These are phyloP conservation scores for Eurystomus glaucurus DNA, from an alignment of 2,797 vertebrate species.

Conservation along the genomic window DNA sequence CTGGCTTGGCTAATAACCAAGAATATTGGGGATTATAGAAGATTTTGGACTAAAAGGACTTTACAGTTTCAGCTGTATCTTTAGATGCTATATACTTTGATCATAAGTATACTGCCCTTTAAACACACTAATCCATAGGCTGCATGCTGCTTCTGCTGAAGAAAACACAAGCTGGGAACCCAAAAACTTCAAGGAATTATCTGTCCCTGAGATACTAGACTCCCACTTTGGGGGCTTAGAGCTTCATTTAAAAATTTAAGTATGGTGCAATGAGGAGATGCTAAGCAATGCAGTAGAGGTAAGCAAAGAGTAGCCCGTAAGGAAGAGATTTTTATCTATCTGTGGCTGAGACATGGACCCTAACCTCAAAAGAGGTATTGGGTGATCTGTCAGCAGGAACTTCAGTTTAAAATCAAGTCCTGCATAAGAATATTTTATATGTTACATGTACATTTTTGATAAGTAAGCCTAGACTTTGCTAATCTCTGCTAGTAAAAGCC, in stretches of 20 bases:
- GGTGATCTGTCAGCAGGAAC: background rate
- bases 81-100: background rate
- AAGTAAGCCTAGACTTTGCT: background rate
- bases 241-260: background rate
- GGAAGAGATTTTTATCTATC: background rate
- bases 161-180: background rate
- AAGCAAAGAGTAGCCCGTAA: background rate
- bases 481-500: background rate
- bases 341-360: background rate
- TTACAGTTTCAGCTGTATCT: background rate
- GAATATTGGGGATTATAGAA: background rate
- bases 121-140: background rate
- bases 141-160: background rate
- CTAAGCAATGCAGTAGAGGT: background rate
- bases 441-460: background rate
- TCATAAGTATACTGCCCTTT: background rate
- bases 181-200: background rate
- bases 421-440: fast-evolving
- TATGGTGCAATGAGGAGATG: background rate
- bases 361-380: background rate
- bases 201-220: background rate
- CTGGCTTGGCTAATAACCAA: background rate
- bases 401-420: background rate
- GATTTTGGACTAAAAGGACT: background rate
- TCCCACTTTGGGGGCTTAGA: background rate